A percentile compares a stretch with the other conserved stretches of the same genome.
Evolutionary conservation across 2,797 vertebrate species (phyloP).

Genomic region (Spondyliosoma cantharus): DNA sequence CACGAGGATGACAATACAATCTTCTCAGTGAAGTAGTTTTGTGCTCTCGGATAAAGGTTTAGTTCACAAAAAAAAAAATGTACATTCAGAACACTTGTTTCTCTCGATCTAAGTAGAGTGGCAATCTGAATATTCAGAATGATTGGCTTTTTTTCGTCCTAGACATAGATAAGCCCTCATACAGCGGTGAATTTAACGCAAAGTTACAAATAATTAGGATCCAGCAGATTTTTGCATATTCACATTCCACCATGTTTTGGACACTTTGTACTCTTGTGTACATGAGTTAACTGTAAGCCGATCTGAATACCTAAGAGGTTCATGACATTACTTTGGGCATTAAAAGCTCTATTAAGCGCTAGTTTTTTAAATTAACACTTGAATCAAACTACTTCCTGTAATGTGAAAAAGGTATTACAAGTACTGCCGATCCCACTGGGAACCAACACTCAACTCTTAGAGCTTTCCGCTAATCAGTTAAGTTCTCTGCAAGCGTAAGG

Average conservation of each 20-base stretch:
- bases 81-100: slow-evolving; percentile 79
- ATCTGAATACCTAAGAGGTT: slow-evolving; percentile 32
- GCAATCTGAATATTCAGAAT: slow-evolving; percentile 50
- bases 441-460: slow-evolving; percentile 13
- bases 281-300: slow-evolving; percentile 19
- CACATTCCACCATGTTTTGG: slow-evolving; percentile 39
- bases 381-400: slow-evolving; percentile 7
- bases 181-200: slow-evolving; percentile 38
- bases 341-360: slow-evolving; percentile 30
- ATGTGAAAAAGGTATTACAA: background rate
- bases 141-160: slow-evolving; percentile 44
- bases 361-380: slow-evolving; percentile 14
- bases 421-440: slow-evolving; percentile 9
- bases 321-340: slow-evolving; percentile 17
- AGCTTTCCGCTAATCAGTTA: slow-evolving; percentile 29
- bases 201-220: slow-evolving; percentile 41
- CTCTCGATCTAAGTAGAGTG: slow-evolving; percentile 42
- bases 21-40: slow-evolving; percentile 71
- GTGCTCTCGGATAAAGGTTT: slow-evolving; percentile 76
- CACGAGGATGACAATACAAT: slow-evolving; percentile 75
- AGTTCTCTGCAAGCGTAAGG: slow-evolving; percentile 52
- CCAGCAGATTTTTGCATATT: slow-evolving; percentile 44
- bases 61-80: slow-evolving; percentile 64
- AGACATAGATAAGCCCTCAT: slow-evolving; percentile 38
- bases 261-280: no score